Base-by-base conservation (phyloP, 2,888 invertebrate species). In the Timandra comae region DNA sequence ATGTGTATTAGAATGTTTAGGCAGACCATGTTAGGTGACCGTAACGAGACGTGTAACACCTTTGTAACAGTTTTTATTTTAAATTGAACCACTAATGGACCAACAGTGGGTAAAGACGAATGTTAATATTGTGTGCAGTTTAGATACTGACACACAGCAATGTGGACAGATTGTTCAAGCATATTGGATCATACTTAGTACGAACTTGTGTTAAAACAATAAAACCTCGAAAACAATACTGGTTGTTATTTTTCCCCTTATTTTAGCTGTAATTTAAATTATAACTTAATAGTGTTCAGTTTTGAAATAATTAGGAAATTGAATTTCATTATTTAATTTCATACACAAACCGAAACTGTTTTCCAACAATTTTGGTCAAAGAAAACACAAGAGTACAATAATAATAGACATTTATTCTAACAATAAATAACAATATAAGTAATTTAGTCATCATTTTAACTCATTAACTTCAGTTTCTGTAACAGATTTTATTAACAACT, bases 171-270 rank as follows among this genome's bases (percentile, higher is more conserved):
- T 63, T 71, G 73, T 76, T 75, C 65, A 70, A 72, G 64, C 76
- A 75, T 77, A 80, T 76, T 80, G 78, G 70, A 81, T 75, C 76
- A 81, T 80, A 37, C 41, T 39, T 43, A 82, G 81, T 84, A 79
- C 62, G 73, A 81, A 79, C 79, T 77, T 81, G 80, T 76, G 80
- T 80, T 79, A 75, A 68, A 82, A 77, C 69, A 82, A 78, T 77
- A 52, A 78, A 79, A 67, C 70, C 73, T 70, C 63, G 60, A 79
- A 79, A 77, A 66, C 63, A 63, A 41, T 51, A 32, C 21, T 33
- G 54, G 54, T 35, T 76, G 77, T 79, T 60, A 70, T 72, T 77
- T n/a, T n/a, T n/a, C n/a, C n/a, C n/a, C n/a, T n/a, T 62, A 12
- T 33, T 27, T 16, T 16, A 16, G 16, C 6, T 5, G 6, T 16